Percentiles rank a stretch among this genome's conserved stretches.
Conservation (phyloP, 2,113 vertebrate species). For the Serranochromis macrocephalus region DNA sequence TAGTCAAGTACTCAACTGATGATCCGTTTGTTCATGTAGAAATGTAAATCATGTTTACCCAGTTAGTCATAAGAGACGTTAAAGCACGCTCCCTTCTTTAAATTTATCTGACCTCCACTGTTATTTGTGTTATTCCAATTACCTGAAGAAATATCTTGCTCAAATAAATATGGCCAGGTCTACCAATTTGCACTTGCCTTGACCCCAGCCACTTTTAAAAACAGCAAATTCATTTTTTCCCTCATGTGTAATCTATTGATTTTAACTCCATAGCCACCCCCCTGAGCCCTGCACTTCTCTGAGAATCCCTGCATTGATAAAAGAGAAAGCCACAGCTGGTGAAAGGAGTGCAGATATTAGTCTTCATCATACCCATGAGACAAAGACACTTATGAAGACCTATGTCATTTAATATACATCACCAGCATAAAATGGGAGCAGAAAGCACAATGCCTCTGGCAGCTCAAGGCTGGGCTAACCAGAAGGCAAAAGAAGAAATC, state of each 20-base stretch:
- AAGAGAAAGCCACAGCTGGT: constrained; percentile 26
- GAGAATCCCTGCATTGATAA: constrained; percentile 34
- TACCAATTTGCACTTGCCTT: constrained; percentile 13
- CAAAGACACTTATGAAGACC: constrained; percentile 69
- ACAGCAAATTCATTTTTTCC: background rate
- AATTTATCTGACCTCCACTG: background rate
- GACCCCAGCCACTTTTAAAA: constrained; percentile 20
- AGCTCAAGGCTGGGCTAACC: constrained; percentile 24
- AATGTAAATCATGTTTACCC: background rate
- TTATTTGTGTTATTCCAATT: background rate
- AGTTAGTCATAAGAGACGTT: background rate
- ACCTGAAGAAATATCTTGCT: background rate
- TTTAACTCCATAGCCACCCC: constrained; percentile 6
- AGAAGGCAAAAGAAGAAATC: constrained; percentile 15
- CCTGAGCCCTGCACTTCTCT: background rate
- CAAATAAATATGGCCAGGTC: constrained; percentile 5
- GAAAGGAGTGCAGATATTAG: constrained; percentile 37
- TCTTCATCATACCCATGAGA: constrained; percentile 56
- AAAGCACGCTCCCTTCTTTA: background rate
- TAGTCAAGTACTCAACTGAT: background rate
- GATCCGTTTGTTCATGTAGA: background rate
- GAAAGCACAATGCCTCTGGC: constrained; percentile 22
- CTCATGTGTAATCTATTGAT: constrained; percentile 4
- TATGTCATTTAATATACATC: constrained; percentile 65
- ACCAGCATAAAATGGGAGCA: constrained; percentile 20